Evolutionary conservation across 2,888 invertebrate species (phyloP).

Genomic region (Sarcophaga caerulescens): DNA sequence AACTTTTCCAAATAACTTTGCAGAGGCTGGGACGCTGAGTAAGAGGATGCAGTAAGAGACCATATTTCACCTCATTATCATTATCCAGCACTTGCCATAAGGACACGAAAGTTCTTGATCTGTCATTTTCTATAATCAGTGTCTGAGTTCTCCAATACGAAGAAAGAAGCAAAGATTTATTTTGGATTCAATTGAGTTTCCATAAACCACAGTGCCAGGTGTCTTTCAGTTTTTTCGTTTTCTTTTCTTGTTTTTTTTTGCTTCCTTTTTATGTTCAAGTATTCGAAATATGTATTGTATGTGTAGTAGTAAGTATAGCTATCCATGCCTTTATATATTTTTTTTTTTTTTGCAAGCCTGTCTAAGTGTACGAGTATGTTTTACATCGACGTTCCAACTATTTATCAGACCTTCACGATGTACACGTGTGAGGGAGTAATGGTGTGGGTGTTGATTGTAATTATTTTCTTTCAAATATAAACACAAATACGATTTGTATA

Average conservation of each 20-base stretch:
- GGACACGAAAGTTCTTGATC: no score
- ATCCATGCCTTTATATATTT: not conserved
- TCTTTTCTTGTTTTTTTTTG: slow-evolving; percentile 12
- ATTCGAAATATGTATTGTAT: slow-evolving; percentile 34
- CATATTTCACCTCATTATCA: no score
- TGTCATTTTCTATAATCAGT: no score
- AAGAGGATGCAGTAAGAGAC: no score
- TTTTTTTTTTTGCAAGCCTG: not conserved
- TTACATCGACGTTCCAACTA: slow-evolving; percentile 5
- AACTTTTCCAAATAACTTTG: no score
- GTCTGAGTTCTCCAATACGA: no score
- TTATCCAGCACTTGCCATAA: no score
- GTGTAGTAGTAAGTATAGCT: not conserved
- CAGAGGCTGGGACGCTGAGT: no score
- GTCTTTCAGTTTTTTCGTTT: not conserved
- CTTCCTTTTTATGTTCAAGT: slow-evolving; percentile 24
- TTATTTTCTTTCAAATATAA: slow-evolving; percentile 58
- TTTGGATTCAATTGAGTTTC: no score
- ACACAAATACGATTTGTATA: slow-evolving; percentile 61
- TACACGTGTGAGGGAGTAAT: slow-evolving; percentile 30
- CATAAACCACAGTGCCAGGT: slow-evolving; percentile 14
- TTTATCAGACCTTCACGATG: slow-evolving; percentile 54
- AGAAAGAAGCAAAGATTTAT: no score
- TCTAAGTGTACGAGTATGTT: not conserved
- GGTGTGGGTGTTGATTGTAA: slow-evolving; percentile 32